phyloP scores from a whole-genome alignment of 2,797 vertebrate genomes.

The Scyliorhinus canicula region DNA sequence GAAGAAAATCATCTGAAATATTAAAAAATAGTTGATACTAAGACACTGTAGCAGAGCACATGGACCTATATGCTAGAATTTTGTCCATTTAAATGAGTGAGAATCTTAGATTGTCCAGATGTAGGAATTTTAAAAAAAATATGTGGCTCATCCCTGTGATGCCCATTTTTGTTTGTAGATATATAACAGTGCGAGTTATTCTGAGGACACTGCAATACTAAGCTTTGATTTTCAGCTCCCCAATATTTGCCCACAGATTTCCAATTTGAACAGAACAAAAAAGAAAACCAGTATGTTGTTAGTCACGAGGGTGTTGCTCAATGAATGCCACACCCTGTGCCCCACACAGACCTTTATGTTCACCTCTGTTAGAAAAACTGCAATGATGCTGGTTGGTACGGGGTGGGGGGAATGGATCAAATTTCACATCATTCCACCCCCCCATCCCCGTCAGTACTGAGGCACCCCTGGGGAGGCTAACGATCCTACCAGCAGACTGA shows the following conservation, averaged over 20 bases:
- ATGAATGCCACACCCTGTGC: background rate
- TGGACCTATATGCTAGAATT: background rate
- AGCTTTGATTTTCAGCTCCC: constrained; percentile 7
- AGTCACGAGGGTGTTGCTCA: background rate
- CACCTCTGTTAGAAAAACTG: background rate
- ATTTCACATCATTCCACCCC: no score
- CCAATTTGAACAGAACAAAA: background rate
- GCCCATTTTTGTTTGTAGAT: background rate
- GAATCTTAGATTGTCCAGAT: background rate
- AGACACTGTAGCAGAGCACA: background rate
- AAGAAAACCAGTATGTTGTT: background rate
- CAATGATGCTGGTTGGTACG: background rate
- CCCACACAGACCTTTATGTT: background rate
- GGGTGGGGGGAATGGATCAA: no score
- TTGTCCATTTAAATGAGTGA: background rate
- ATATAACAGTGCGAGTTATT: background rate
- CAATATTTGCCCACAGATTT: background rate
- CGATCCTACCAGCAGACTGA: no score
- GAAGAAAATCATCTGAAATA: background rate
- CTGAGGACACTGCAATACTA: background rate
- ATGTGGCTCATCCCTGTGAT: background rate
- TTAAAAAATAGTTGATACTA: background rate
- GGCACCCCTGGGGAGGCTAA: no score
- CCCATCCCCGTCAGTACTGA: no score
- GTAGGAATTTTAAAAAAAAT: background rate